Evolutionary conservation across 2,797 vertebrate genomes (phyloP), one percentile per base, ranked within the genome.

Genomic region (Octomys mimax): DNA sequence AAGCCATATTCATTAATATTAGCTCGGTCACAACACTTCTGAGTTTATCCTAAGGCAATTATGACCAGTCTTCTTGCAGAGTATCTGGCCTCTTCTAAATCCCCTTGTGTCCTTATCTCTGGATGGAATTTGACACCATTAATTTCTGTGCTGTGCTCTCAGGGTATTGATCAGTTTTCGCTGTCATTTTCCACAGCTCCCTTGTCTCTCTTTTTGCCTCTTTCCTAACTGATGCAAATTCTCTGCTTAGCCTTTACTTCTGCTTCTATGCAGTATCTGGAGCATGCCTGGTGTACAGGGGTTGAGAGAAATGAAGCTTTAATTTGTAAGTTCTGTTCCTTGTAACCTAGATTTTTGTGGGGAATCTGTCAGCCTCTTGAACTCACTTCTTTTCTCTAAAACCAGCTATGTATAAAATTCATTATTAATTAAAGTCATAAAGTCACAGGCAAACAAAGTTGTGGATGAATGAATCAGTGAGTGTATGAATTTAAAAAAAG

Each of bases 1-100:
- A 79, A 85, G 39, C 70, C 42, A 22, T 83, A 57, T 82, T 96
- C 71, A 91, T 88, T 73, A 42, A 39, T 79, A 86, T 62, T 79
- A 92, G 61, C 75, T 95, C 89, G 13, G 64, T 66, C 66, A 95
- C 92, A 64, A 1, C 24, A 68, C 89, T 89, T 96, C 10, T 64
- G 54, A 88, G 59, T 91, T 84, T 6, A 85, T 89, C 57, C 28
- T 21, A 78, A 78, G 91, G 33, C 66, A 42, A 54, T 62, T 93
- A 31, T 87, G 70, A 57, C 68, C 46, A 22, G 61, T n/a, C 21
- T 92, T 87, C 36, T 85, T n/a, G 54, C 57, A 36, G 73, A 81
- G 46, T 46, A 19, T 89, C 62, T 84, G 82, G 28, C 28, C 21
- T 85, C 26, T 18, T 92, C 70, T 94, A n/a, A 96, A 70, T n/a